Evolutionary conservation across 2,113 vertebrate genomes (phyloP).

Genomic region (Hemiscyllium ocellatum): DNA sequence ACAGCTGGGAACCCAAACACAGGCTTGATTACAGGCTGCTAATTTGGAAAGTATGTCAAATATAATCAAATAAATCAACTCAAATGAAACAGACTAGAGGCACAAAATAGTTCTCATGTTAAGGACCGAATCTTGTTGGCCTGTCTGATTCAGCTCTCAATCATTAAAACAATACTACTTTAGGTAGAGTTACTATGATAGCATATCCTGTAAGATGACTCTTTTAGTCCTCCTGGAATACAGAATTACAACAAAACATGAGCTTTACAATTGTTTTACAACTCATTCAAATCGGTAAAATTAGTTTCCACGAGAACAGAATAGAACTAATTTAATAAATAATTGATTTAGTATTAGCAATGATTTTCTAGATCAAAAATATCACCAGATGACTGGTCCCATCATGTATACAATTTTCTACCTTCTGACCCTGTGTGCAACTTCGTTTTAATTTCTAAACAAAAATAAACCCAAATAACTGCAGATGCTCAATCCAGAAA

Average conservation of each 20-base stretch:
- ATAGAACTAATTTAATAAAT: background rate
- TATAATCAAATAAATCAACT: background rate
- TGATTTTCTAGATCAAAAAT: background rate
- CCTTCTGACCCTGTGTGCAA: background rate
- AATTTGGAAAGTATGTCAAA: constrained; percentile 34
- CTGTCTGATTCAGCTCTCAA: background rate
- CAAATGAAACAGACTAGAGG: background rate
- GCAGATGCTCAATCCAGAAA: no score
- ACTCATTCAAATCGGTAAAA: background rate
- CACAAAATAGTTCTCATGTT: background rate
- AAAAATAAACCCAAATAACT: no score
- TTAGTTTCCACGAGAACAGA: background rate
- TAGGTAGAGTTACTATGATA: background rate
- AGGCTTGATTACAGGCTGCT: background rate
- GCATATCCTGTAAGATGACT: background rate
- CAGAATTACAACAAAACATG: background rate
- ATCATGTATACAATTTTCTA: background rate
- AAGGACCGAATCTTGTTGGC: background rate
- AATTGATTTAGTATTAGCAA: background rate
- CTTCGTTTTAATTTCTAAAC: background rate
- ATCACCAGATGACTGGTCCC: background rate
- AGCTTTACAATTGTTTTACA: background rate
- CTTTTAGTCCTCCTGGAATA: background rate
- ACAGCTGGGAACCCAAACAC: constrained; percentile 21
- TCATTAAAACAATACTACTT: background rate